These are phyloP conservation scores for Aurelia coerulea DNA, from an alignment of 30 jellyfish, hydroid and myxozoan genomes.

Conservation along the genomic window DNA sequence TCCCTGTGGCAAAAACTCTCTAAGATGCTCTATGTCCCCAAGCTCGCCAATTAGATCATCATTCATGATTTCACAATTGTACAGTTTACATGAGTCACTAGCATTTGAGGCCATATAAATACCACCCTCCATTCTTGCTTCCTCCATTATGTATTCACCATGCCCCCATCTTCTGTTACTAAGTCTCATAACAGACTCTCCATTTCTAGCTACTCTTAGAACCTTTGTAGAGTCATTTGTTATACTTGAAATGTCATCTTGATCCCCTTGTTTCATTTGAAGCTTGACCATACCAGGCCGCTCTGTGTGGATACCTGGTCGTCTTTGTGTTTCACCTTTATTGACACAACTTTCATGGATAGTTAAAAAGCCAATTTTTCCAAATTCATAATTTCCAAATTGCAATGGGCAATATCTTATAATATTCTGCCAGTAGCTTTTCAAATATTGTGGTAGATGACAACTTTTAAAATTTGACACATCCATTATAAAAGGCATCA, in stretches of 20 bases:
- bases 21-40: slow-evolving; percentile 69
- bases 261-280: background rate
- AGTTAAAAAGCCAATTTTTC: slow-evolving; percentile 59
- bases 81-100: slow-evolving; percentile 37
- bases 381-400: slow-evolving; percentile 5
- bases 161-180: background rate
- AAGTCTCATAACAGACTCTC: background rate
- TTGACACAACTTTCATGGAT: slow-evolving; percentile 69
- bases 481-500: slow-evolving; percentile 72
- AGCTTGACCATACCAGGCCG: slow-evolving; percentile 49
- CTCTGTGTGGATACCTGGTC: slow-evolving; percentile 78
- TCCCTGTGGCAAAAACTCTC: slow-evolving; percentile 43
- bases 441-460: slow-evolving; percentile 37
- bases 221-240: background rate
- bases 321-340: slow-evolving; percentile 48
- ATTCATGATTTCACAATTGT: slow-evolving; percentile 51
- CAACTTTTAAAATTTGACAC: background rate
- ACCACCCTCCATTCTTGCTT: slow-evolving; percentile 29
- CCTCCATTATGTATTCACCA: background rate
- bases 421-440: slow-evolving; percentile 15
- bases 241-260: background rate
- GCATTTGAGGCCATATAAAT: slow-evolving; percentile 71
- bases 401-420: slow-evolving; percentile 1
- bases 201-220: background rate
- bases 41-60: slow-evolving; percentile 35